Evolutionary conservation across 2,113 vertebrate genomes (phyloP).

Genomic region (Cavia aperea): DNA sequence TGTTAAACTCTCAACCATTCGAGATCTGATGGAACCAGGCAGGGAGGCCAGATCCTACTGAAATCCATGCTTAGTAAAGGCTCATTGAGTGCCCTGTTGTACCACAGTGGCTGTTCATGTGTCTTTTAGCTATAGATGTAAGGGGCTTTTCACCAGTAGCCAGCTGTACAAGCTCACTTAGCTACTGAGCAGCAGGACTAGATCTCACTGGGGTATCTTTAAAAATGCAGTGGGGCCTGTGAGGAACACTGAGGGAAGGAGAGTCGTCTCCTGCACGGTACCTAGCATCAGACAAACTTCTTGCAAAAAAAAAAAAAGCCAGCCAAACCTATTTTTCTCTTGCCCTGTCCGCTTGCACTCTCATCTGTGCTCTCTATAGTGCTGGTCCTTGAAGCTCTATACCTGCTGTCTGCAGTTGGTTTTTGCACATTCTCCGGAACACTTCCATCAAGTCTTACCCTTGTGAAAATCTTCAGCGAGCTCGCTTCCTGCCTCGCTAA

Average conservation of each 20-base stretch:
- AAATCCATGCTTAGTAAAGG: background rate
- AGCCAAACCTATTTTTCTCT: background rate
- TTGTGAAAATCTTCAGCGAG: background rate
- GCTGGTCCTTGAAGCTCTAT: background rate
- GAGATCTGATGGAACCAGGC: background rate
- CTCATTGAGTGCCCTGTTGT: background rate
- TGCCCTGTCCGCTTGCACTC: background rate
- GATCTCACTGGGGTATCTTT: background rate
- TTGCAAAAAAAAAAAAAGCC: background rate
- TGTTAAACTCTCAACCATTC: background rate
- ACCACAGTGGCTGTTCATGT: too few relatives aligned
- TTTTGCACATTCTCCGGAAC: background rate
- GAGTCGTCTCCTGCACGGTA: background rate
- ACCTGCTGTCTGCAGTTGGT: background rate
- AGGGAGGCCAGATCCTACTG: background rate
- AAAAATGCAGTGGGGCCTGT: rapidly evolving
- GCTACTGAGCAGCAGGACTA: background rate
- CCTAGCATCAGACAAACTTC: background rate
- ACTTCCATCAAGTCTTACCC: background rate
- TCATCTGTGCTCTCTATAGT: background rate
- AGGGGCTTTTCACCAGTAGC: background rate
- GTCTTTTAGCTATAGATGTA: background rate
- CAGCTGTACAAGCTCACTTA: background rate
- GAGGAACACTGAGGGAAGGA: background rate
- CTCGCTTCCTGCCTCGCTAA: background rate